Evolutionary conservation across 2,888 invertebrate species (phyloP), one percentile per base, ranked within the genome.

Genomic region (Leuctra nigra): DNA sequence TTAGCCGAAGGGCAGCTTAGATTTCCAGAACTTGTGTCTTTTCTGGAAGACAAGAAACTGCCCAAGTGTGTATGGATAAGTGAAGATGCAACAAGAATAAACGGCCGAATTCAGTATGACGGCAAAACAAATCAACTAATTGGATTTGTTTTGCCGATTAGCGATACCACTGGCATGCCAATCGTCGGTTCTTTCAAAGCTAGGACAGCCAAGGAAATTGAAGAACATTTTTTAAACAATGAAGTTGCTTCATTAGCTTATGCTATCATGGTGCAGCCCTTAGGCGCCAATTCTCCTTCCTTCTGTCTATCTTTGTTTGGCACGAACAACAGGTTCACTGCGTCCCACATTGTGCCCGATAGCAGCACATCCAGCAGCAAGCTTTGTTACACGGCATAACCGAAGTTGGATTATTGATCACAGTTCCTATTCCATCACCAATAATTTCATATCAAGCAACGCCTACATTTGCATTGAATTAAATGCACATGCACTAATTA

Each of bases 181-280:
- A 11, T 54, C 4, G 4, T 14, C 6, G 9, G 4, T 3, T 44
- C 16, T 9, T 54, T 54, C 22, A 41, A 36, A 20, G 54, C 54
- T 6, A 47, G 20, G 13, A 44, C 54, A 4, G 54, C 44, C 14
- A 20, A 18, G 16, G 7, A 47, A 13, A 47, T 54, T 52, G 18
- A 54, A 33, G 20, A 18, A 11, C 41, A 54, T 54, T 57, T 57
- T 58, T 13, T 56, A n/a, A 57, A 22, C 41, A 22, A n/a, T 14
- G 20, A 11, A 14, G 57, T 57, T 16, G 38, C 36, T 36, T 20
- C 22, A 24, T 35, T 25, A 16, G 57, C 41, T 9, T 58, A 57
- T 22, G 57, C 44, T 29, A 57, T 57, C 25, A 57, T 57, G 57
- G 57, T 39, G 22, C 57, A 57, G 41, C 57, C 57, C 16, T 18